Evolutionary conservation across 2,888 invertebrate genomes (phyloP).

Genomic region (Hymenopus coronatus): DNA sequence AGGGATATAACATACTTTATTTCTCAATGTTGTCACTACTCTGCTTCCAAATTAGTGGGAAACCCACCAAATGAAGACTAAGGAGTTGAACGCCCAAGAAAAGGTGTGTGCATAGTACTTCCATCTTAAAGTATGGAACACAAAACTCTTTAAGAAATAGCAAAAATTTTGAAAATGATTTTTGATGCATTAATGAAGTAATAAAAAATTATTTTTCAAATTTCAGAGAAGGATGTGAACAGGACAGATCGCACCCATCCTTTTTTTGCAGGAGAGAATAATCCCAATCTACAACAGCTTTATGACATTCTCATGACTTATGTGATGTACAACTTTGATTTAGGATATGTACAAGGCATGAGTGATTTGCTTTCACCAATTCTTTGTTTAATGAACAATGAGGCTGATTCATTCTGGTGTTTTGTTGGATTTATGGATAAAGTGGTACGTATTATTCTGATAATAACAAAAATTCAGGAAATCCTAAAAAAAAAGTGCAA

Average conservation of each 20-base stretch:
- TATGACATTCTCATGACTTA: conserved; percentile 97
- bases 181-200: no score
- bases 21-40: no score
- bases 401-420: conserved; percentile 98
- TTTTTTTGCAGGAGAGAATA: conserved; percentile 91
- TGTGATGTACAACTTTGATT: conserved; percentile 97
- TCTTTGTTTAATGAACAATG: conserved; percentile 81
- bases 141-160: no score
- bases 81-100: no score
- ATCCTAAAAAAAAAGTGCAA: no score
- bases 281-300: conserved; percentile 79
- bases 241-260: conserved; percentile 89
- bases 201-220: neutral
- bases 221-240: conserved; percentile 90
- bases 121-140: no score
- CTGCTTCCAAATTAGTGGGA: no score
- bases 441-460: conserved; percentile 68
- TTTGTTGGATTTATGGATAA: conserved; percentile 97
- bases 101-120: no score
- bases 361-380: conserved; percentile 94
- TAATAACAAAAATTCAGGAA: no score
- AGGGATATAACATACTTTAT: no score
- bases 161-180: no score
- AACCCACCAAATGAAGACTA: no score
- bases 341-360: conserved; percentile 97